Evolutionary conservation across 2,113 vertebrate species (phyloP).

Genomic region (Morphnarchus princeps): DNA sequence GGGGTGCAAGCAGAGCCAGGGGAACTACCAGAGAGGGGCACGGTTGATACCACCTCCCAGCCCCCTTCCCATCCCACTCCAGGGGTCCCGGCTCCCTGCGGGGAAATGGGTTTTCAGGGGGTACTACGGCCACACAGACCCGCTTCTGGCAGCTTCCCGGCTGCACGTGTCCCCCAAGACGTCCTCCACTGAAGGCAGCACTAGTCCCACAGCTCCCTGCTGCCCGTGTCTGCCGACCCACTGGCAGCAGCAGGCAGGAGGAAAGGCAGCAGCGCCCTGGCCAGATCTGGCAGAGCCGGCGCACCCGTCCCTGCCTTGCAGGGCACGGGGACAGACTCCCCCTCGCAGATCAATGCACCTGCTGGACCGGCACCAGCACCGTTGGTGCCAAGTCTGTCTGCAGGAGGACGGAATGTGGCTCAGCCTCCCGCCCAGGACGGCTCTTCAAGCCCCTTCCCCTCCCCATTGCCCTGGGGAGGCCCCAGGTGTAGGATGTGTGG

Average conservation of each 20-base stretch:
- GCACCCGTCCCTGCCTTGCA: fast-evolving
- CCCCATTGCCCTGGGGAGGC: fast-evolving
- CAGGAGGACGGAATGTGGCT: fast-evolving
- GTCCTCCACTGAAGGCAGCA: background rate
- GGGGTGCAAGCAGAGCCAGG: background rate
- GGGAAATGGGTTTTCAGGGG: fast-evolving
- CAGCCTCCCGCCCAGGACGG: fast-evolving
- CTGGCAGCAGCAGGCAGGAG: background rate
- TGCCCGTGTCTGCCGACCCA: background rate
- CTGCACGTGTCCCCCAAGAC: background rate
- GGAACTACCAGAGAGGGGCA: background rate
- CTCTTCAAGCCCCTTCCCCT: background rate
- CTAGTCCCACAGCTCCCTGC: background rate
- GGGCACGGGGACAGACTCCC: background rate
- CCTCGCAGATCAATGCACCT: background rate
- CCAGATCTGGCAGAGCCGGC: background rate
- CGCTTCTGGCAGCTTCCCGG: background rate
- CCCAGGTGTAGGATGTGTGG: fast-evolving
- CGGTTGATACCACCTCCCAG: background rate
- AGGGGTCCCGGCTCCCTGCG: background rate
- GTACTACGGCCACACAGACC: background rate
- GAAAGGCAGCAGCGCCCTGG: background rate
- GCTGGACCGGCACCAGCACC: fast-evolving
- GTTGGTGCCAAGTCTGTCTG: background rate
- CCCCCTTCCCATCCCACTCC: background rate